Conservation (phyloP, 2,888 invertebrate genomes). For the Caenorhabditis sp. region DNA sequence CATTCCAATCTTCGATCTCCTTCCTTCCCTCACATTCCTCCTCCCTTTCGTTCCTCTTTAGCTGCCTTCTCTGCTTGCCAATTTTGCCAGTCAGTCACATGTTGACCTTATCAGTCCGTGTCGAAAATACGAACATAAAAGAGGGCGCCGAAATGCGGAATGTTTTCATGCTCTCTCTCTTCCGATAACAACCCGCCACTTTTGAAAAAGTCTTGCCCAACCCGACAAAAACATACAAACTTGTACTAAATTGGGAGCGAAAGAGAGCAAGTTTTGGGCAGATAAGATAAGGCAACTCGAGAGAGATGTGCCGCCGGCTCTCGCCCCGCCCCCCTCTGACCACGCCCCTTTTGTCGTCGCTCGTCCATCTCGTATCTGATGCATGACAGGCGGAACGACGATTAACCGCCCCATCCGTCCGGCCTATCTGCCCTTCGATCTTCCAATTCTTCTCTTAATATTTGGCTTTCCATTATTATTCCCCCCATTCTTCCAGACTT, state of each 20-base stretch:
- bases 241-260: neutral
- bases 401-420: constrained; percentile 42
- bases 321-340: constrained; percentile 2
- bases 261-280: neutral
- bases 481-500: constrained; percentile 9
- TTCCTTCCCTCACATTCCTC: neutral
- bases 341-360: constrained; percentile 14
- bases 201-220: constrained; percentile 11
- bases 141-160: constrained; percentile 1
- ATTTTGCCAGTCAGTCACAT: constrained; percentile 27
- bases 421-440: constrained; percentile 28
- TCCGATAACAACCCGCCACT: constrained; percentile 18
- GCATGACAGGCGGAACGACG: constrained; percentile 44
- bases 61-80: constrained; percentile 20
- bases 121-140: constrained; percentile 50
- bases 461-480: constrained; percentile 32
- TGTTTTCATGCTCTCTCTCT: neutral
- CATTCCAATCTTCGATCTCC: constrained; percentile 11
- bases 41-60: neutral
- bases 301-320: neutral
- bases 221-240: neutral
- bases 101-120: constrained; percentile 38
- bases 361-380: constrained; percentile 31
- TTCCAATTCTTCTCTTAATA: constrained; percentile 40
- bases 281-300: neutral